These are phyloP conservation scores for Drosophila acutilabella DNA, from an alignment of 2,888 invertebrate species.

Conservation along the genomic window DNA sequence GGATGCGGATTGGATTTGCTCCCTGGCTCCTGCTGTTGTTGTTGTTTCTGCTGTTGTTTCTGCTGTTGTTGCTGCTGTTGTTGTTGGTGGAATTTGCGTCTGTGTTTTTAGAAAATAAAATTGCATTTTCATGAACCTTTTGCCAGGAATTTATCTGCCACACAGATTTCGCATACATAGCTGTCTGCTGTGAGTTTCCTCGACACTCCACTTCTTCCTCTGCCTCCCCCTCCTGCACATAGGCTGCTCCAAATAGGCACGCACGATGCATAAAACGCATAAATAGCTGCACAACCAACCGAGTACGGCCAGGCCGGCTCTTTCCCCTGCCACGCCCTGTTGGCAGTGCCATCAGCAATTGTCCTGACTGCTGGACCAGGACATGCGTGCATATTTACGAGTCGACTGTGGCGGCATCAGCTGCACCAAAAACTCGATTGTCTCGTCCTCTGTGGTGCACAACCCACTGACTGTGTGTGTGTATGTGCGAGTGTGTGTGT, in stretches of 20 bases:
- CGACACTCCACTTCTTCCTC: background rate
- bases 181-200: background rate
- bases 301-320: conserved; percentile 4
- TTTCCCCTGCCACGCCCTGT: background rate
- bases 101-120: conserved; percentile 82
- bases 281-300: conserved; percentile 72
- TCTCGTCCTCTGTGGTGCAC: conserved; percentile 46
- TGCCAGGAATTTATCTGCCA: conserved; percentile 75
- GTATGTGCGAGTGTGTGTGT: conserved; percentile 10
- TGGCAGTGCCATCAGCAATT: conserved; percentile 51
- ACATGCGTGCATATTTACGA: conserved; percentile 82
- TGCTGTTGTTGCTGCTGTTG: conserved; percentile 23
- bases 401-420: conserved; percentile 78
- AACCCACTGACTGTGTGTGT: conserved; percentile 36
- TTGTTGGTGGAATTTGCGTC: conserved; percentile 55
- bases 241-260: conserved; percentile 58
- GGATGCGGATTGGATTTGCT: conserved; percentile 51
- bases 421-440: conserved; percentile 81
- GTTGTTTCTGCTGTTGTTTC: conserved; percentile 20
- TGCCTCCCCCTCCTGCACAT: background rate
- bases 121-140: conserved; percentile 84
- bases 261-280: conserved; percentile 79
- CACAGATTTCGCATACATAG: conserved; percentile 73
- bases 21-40: conserved; percentile 8
- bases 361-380: conserved; percentile 55